phyloP scores from a whole-genome alignment of 2,888 invertebrate species.

The Standfussiana lucernea region DNA sequence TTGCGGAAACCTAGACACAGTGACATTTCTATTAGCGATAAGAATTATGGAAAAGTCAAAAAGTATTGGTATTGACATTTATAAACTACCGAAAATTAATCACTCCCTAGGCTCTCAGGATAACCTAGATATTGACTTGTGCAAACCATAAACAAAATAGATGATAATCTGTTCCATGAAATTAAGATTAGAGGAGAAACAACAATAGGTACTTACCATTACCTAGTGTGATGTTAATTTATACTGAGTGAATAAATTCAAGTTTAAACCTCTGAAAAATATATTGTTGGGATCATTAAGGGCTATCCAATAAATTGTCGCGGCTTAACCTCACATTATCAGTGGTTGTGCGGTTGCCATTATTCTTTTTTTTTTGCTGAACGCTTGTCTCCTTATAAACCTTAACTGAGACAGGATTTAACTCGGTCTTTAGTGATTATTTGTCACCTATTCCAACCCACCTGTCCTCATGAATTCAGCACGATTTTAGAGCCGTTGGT shows the following conservation, averaged over 20 bases:
- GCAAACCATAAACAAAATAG: not conserved
- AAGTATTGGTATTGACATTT: too few relatives aligned
- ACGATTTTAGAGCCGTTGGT: not conserved
- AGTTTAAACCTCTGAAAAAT: not conserved
- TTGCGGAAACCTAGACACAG: not conserved
- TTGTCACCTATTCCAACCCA: not conserved
- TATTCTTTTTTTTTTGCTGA: not conserved
- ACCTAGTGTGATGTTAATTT: conserved; percentile 19
- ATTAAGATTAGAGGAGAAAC: conserved; percentile 1
- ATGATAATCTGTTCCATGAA: conserved; percentile 40
- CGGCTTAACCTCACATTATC: conserved; percentile 6
- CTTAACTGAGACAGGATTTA: too few relatives aligned
- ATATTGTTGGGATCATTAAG: not conserved
- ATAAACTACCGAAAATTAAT: too few relatives aligned
- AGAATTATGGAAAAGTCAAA: not conserved
- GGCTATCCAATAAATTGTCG: conserved; percentile 1
- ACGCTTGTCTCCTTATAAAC: not conserved
- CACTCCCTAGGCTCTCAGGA: too few relatives aligned
- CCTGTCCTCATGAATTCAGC: not conserved
- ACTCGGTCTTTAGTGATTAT: not conserved
- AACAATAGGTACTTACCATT: conserved; percentile 39
- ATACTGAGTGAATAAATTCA: conserved; percentile 28
- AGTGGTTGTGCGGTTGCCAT: not conserved
- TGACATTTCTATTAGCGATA: not conserved
- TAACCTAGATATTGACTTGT: not conserved